These are phyloP conservation scores for Onthophagus sagittarius DNA, from an alignment of 2,888 invertebrate genomes.

Conservation along the genomic window DNA sequence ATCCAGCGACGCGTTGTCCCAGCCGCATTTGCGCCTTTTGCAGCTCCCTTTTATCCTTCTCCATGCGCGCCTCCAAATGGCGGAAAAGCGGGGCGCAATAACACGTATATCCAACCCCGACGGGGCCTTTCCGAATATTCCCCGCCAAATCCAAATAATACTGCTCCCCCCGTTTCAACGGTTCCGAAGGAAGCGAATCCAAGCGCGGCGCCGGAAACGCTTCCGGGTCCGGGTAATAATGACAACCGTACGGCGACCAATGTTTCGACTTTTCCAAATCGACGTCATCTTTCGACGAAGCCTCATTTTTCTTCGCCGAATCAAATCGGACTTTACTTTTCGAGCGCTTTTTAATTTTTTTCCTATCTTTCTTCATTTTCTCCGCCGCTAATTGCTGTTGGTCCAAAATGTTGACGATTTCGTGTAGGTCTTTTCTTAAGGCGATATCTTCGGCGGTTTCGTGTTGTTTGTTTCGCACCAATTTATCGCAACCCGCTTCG, in stretches of 20 bases:
- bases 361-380: slow-evolving; percentile 52
- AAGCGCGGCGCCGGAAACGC: slow-evolving; percentile 82
- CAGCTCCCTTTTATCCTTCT: slow-evolving; percentile 74
- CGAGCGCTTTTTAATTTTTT: slow-evolving; percentile 32
- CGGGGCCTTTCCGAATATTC: slow-evolving; percentile 90
- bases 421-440: slow-evolving; percentile 75
- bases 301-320: slow-evolving; percentile 29
- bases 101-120: slow-evolving; percentile 90
- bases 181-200: slow-evolving; percentile 82
- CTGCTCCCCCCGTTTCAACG: slow-evolving; percentile 82
- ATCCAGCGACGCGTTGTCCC: slow-evolving; percentile 75
- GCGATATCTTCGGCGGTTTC: slow-evolving; percentile 91
- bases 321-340: slow-evolving; percentile 42
- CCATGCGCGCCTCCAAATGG: slow-evolving; percentile 79
- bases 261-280: slow-evolving; percentile 34
- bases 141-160: slow-evolving; percentile 93
- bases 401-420: slow-evolving; percentile 77
- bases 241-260: slow-evolving; percentile 91
- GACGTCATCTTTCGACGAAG: slow-evolving; percentile 5
- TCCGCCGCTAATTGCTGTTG: slow-evolving; percentile 40
- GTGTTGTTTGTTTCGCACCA: slow-evolving; percentile 75
- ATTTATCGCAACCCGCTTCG: slow-evolving; percentile 76
- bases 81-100: slow-evolving; percentile 90
- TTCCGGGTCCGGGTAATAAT: slow-evolving; percentile 82
- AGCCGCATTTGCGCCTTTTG: slow-evolving; percentile 76